Evolutionary conservation across 2,888 invertebrate species (phyloP).

Genomic region (Cosmorhoe ocellata): DNA sequence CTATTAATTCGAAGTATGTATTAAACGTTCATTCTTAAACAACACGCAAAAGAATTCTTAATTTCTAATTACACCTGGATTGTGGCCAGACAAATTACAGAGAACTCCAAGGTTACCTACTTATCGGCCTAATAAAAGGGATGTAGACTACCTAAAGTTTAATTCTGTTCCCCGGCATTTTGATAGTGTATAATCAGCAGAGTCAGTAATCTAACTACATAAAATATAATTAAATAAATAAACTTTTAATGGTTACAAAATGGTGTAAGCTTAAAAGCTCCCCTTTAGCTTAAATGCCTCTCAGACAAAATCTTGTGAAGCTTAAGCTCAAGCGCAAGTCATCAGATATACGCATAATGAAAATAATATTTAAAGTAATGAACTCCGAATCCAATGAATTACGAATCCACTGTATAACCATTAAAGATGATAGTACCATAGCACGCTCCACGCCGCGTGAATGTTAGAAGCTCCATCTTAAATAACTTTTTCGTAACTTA

Average conservation of each 20-base stretch:
- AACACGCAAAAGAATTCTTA: constrained; percentile 10
- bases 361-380: too few species aligned
- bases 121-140: background rate
- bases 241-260: constrained; percentile 41
- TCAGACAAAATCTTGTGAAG: too few species aligned
- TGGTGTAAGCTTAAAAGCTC: background rate
- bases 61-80: constrained; percentile 33
- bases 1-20: too few species aligned
- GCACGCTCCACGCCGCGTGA: constrained; percentile 49
- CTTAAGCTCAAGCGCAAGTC: too few species aligned
- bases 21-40: background rate
- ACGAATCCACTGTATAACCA: constrained; percentile 11
- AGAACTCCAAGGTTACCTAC: constrained; percentile 9
- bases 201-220: constrained; percentile 26
- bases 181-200: constrained; percentile 1
- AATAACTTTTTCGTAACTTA: constrained; percentile 76
- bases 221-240: constrained; percentile 28
- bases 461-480: constrained; percentile 60
- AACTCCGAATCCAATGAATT: background rate
- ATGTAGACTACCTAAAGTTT: background rate
- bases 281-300: too few species aligned
- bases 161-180: background rate
- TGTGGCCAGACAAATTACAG: constrained; percentile 29
- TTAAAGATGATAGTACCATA: constrained; percentile 40
- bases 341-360: too few species aligned